A percentile compares a stretch with the other conserved stretches of the same genome.
Conservation (phyloP, 2,888 invertebrate species). For the Nebria brevicollis region DNA sequence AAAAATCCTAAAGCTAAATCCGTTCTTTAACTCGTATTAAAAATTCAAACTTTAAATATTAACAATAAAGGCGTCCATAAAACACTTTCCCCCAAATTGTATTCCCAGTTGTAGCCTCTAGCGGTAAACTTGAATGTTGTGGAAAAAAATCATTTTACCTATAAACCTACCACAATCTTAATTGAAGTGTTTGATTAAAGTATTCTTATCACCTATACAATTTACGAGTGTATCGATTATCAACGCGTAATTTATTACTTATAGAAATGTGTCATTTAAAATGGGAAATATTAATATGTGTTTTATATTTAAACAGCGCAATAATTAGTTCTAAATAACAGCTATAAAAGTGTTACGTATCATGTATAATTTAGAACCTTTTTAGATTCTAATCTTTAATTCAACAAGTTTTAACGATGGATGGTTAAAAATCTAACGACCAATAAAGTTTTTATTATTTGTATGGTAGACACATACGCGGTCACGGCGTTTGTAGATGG, state of each 20-base stretch:
- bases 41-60: too few species aligned
- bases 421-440: conserved; percentile 18
- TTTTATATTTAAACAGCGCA: background rate
- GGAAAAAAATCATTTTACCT: too few species aligned
- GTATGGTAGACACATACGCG: background rate
- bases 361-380: conserved; percentile 7
- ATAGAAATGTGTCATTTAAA: background rate
- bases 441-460: conserved; percentile 18
- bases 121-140: too few species aligned
- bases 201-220: too few species aligned
- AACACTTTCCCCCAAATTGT: too few species aligned
- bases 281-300: background rate
- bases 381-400: conserved; percentile 15
- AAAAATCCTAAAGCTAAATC: too few species aligned
- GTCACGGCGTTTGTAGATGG: background rate
- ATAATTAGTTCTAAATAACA: conserved; percentile 18
- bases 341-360: conserved; percentile 20
- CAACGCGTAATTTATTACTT: background rate
- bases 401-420: conserved; percentile 18
- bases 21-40: too few species aligned
- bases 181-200: too few species aligned
- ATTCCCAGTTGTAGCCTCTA: too few species aligned
- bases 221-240: too few species aligned
- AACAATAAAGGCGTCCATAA: too few species aligned
- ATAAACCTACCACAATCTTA: too few species aligned